Conservation (phyloP, 2,113 vertebrate genomes). For the Entelurus aequoreus region DNA sequence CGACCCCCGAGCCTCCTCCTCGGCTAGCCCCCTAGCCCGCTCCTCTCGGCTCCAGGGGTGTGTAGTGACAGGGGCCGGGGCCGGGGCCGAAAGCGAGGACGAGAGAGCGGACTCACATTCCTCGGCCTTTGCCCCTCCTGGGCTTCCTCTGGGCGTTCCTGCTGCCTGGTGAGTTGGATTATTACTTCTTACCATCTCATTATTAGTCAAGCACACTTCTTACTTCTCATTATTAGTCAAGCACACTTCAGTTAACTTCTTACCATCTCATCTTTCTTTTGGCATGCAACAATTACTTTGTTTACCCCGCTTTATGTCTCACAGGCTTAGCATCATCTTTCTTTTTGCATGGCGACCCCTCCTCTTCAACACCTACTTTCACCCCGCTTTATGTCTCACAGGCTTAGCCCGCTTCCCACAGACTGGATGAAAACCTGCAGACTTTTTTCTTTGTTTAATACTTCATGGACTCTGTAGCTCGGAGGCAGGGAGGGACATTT, state of each 20-base stretch:
- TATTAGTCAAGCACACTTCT: constrained; percentile 52
- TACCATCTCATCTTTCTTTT: constrained; percentile 30
- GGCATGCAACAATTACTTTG: constrained; percentile 7
- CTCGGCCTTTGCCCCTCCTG: background rate
- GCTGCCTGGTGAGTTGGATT: constrained; percentile 68
- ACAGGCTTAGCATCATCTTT: too few species aligned
- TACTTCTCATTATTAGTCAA: constrained; percentile 10
- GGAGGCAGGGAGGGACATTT: constrained; percentile 66
- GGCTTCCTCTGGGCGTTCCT: constrained; percentile 34
- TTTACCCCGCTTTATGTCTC: constrained; percentile 28
- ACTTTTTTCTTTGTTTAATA: constrained; percentile 23
- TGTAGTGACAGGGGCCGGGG: constrained; percentile 60
- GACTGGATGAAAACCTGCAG: background rate
- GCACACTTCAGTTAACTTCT: background rate
- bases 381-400: background rate
- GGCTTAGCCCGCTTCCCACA: background rate
- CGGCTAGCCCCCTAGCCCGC: constrained; percentile 56
- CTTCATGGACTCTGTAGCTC: constrained; percentile 56
- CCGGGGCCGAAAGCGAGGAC: constrained; percentile 61
- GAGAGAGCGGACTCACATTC: constrained; percentile 24
- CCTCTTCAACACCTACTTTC: constrained; percentile 11
- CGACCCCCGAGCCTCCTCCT: constrained; percentile 59
- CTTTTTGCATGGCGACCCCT: constrained; percentile 20
- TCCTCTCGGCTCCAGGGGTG: constrained; percentile 69
- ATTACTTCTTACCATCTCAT: constrained; percentile 45